phyloP scores from a whole-genome alignment of 2,888 invertebrate species.

The Flexamia atlantica region DNA sequence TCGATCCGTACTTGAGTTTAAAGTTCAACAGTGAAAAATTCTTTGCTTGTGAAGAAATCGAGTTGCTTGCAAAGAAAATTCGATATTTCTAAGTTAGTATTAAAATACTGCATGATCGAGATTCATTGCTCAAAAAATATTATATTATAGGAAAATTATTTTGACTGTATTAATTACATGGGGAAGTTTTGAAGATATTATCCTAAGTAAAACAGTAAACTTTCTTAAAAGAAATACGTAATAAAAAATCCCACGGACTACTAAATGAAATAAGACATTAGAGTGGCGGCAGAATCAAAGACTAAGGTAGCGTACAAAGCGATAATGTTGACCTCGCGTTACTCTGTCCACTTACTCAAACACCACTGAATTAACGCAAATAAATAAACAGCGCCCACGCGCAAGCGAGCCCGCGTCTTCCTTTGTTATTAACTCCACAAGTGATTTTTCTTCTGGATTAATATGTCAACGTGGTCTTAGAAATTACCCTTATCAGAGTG shows the following conservation, averaged over 20 bases:
- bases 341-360: constrained; percentile 25
- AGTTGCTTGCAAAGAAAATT: too few relatives aligned
- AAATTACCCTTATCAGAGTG: neutral
- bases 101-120: too few relatives aligned
- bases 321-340: constrained; percentile 26
- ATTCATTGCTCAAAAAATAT: too few relatives aligned
- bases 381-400: constrained; percentile 30
- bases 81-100: too few relatives aligned
- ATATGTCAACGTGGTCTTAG: neutral
- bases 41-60: too few relatives aligned
- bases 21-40: too few relatives aligned
- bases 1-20: neutral
- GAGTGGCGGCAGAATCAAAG: constrained; percentile 25
- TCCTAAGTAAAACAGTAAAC: too few relatives aligned
- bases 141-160: too few relatives aligned
- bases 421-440: constrained; percentile 7
- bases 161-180: too few relatives aligned
- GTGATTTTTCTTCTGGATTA: constrained; percentile 1
- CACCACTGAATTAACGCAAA: neutral
- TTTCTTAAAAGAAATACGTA: neutral
- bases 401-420: neutral
- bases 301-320: constrained; percentile 12
- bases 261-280: constrained; percentile 14
- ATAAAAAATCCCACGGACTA: neutral
- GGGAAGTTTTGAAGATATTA: too few relatives aligned